These are phyloP conservation scores for Philereme vetulata DNA, from an alignment of 2,888 invertebrate genomes.

Conservation along the genomic window DNA sequence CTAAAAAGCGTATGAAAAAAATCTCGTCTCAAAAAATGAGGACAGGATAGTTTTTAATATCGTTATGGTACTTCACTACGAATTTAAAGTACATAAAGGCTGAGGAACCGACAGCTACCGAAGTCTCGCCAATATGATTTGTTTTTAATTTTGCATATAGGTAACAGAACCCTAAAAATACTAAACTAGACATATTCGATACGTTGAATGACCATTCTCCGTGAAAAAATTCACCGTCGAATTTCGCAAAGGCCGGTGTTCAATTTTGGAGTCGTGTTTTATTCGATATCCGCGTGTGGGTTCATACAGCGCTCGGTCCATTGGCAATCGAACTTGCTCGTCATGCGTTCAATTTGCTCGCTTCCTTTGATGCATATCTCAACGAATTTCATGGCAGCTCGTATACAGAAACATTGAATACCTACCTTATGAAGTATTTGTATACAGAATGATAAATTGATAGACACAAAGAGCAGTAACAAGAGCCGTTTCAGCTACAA, in stretches of 20 bases:
- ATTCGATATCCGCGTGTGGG: slow-evolving; percentile 31
- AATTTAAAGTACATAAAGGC: too few species aligned
- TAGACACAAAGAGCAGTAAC: too few species aligned
- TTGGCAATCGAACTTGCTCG: slow-evolving; percentile 47
- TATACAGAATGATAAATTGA: too few species aligned
- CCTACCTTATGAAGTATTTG: slow-evolving; percentile 37
- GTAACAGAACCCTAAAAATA: not conserved
- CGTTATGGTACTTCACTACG: too few species aligned
- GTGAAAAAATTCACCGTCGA: slow-evolving; percentile 22
- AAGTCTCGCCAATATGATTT: too few species aligned
- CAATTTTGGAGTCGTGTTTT: slow-evolving; percentile 36
- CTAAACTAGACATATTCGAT: slow-evolving; percentile 1
- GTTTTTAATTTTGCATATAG: too few species aligned
- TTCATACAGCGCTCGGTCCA: slow-evolving; percentile 41
- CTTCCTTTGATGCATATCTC: slow-evolving; percentile 67
- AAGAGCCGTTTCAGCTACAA: too few species aligned
- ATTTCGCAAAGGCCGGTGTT: slow-evolving; percentile 24
- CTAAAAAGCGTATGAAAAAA: too few species aligned
- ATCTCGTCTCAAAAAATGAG: too few species aligned
- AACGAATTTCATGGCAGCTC: slow-evolving; percentile 52
- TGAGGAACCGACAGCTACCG: too few species aligned
- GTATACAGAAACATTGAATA: slow-evolving; percentile 43
- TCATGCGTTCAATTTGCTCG: slow-evolving; percentile 57
- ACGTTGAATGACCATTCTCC: slow-evolving; percentile 14
- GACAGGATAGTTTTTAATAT: too few species aligned